Percentiles rank a stretch among this genome's conserved stretches.
These are phyloP conservation scores for Mola mola DNA, from an alignment of 2,113 vertebrate genomes.

Conservation along the genomic window DNA sequence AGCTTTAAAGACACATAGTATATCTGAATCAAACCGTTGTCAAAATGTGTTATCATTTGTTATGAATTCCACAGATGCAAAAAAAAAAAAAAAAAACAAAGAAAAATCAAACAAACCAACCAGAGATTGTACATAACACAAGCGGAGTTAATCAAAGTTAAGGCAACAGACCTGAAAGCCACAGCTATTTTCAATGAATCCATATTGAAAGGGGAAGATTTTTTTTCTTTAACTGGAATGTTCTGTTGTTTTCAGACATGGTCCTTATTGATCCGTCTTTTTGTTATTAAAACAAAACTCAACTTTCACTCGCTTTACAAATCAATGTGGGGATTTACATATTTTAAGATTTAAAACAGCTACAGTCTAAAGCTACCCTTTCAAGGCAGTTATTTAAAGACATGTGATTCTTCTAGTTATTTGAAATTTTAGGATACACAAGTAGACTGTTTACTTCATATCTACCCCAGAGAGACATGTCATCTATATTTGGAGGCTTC, in stretches of 20 bases:
- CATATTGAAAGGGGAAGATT: no score
- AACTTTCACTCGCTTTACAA: no score
- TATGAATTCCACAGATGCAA: no score
- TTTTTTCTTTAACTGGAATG: slow-evolving; percentile 11
- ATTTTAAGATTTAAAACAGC: no score
- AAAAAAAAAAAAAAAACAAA: slow-evolving; percentile 10
- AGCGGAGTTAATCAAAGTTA: slow-evolving; percentile 22
- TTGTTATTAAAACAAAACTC: no score
- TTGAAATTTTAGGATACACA: no score
- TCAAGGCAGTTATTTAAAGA: no score
- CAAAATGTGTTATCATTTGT: no score
- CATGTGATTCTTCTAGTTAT: neutral
- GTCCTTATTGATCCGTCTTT: no score
- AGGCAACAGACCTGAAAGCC: slow-evolving; percentile 46
- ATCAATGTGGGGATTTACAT: no score
- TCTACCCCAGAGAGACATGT: neutral
- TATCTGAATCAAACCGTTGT: neutral
- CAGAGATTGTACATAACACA: neutral
- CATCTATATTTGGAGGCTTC: no score
- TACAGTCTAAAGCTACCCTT: no score
- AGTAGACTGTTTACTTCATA: slow-evolving; percentile 2
- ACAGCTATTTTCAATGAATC: neutral
- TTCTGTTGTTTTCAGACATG: neutral
- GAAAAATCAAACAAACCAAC: slow-evolving; percentile 1
- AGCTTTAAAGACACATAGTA: neutral